Evolutionary conservation across 2,888 invertebrate genomes (phyloP).

Genomic region (Drosophila birchii): DNA sequence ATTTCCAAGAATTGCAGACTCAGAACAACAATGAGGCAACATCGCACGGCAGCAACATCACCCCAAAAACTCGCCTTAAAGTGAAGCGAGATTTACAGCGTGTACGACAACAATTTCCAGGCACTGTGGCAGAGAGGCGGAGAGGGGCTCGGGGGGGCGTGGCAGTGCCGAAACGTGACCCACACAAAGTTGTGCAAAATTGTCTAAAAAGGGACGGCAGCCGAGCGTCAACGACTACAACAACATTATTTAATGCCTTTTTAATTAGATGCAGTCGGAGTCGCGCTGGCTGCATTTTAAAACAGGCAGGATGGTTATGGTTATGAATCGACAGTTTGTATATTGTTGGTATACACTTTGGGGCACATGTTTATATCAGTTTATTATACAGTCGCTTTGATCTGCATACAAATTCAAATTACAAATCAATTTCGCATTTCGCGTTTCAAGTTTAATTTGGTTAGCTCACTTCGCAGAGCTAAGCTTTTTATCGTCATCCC

Average conservation of each 20-base stretch:
- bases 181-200: conserved; percentile 73
- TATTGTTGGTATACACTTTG: conserved; percentile 7
- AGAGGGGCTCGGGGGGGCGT: conserved; percentile 20
- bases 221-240: conserved; percentile 32
- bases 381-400: conserved; percentile 47
- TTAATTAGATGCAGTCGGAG: conserved; percentile 74
- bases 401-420: conserved; percentile 67
- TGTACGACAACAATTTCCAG: conserved; percentile 73
- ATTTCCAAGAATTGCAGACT: conserved; percentile 70
- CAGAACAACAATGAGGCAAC: conserved; percentile 33
- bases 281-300: conserved; percentile 68
- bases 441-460: conserved; percentile 77
- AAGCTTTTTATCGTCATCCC: conserved; percentile 66
- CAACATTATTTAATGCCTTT: conserved; percentile 71
- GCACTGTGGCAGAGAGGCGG: conserved; percentile 45
- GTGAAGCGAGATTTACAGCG: conserved; percentile 72
- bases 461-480: conserved; percentile 63
- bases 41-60: conserved; percentile 28
- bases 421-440: conserved; percentile 79
- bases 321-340: conserved; percentile 24
- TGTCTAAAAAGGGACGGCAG: conserved; percentile 56
- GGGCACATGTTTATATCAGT: conserved; percentile 19
- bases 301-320: conserved; percentile 39
- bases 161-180: conserved; percentile 71
- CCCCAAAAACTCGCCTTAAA: conserved; percentile 58